Conservation (phyloP, 2,113 vertebrate genomes). For the Melanotaenia duboulayi region DNA sequence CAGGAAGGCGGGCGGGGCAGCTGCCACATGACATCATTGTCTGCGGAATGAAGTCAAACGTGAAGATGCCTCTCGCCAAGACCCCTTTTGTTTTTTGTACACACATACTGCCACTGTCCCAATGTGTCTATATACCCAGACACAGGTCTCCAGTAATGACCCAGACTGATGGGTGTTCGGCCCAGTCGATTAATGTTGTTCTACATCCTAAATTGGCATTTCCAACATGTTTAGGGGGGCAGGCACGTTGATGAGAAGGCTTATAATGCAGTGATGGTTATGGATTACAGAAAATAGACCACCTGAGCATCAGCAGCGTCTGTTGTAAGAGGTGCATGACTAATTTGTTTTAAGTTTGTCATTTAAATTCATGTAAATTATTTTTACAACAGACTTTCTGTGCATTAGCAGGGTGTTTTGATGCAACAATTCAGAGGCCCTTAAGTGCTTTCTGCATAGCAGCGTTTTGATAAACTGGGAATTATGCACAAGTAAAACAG, state of each 20-base stretch:
- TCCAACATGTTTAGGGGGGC: neutral
- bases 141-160: conserved; percentile 29
- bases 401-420: neutral
- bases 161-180: conserved; percentile 12
- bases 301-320: conserved; percentile 2
- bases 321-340: neutral
- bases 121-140: conserved; percentile 17
- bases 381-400: neutral
- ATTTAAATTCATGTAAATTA: neutral
- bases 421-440: neutral
- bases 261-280: conserved; percentile 4
- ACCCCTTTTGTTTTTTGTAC: conserved; percentile 57
- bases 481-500: neutral
- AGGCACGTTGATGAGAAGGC: neutral
- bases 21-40: conserved; percentile 66
- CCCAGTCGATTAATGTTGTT: conserved; percentile 15
- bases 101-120: conserved; percentile 47
- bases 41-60: conserved; percentile 65
- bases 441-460: neutral
- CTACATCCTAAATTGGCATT: conserved; percentile 24
- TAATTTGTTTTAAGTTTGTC: neutral
- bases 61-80: conserved; percentile 56
- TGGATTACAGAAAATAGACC: neutral
- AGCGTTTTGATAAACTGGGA: neutral
- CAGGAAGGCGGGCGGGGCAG: conserved; percentile 21